Evolutionary conservation across 2,113 vertebrate genomes (phyloP).

Genomic region (Aphyosemion australe): DNA sequence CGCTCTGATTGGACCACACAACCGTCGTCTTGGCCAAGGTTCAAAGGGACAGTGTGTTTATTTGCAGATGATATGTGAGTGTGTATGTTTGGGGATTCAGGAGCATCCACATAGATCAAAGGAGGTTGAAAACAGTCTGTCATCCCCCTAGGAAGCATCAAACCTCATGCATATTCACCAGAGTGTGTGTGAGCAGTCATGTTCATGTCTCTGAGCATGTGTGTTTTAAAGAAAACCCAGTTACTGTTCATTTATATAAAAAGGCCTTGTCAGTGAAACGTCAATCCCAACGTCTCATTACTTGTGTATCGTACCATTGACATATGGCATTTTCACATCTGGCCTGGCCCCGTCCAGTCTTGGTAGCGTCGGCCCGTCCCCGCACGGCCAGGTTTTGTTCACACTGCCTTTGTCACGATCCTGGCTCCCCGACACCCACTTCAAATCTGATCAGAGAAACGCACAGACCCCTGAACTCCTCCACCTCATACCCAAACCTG

Average conservation of each 20-base stretch:
- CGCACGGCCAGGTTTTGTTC: too few relatives aligned
- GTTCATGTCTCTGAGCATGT: constrained; percentile 6
- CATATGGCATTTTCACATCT: too few relatives aligned
- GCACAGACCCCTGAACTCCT: too few relatives aligned
- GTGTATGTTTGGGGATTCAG: constrained; percentile 12
- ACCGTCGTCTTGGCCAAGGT: constrained; percentile 53
- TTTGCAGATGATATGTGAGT: constrained; percentile 12
- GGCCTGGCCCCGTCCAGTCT: too few relatives aligned
- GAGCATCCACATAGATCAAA: constrained; percentile 60
- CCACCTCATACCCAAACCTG: too few relatives aligned
- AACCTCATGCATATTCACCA: constrained; percentile 60
- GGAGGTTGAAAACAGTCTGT: constrained; percentile 57
- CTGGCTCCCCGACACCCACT: too few relatives aligned
- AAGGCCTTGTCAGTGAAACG: constrained; percentile 3
- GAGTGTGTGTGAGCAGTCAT: constrained; percentile 7
- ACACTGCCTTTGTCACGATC: too few relatives aligned
- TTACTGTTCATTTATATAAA: constrained; percentile 24
- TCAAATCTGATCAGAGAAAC: too few relatives aligned
- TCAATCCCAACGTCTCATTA: neutral
- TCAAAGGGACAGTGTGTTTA: constrained; percentile 62
- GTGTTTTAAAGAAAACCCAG: constrained; percentile 7
- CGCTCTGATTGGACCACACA: constrained; percentile 38
- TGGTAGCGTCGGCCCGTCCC: too few relatives aligned
- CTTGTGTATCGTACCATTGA: neutral
- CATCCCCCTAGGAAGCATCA: constrained; percentile 54